A percentile compares a stretch with the other conserved stretches of the same genome.
These are phyloP conservation scores for Aphelenchoides fujianensis DNA, from an alignment of 1,140 invertebrate species.

Conservation along the genomic window DNA sequence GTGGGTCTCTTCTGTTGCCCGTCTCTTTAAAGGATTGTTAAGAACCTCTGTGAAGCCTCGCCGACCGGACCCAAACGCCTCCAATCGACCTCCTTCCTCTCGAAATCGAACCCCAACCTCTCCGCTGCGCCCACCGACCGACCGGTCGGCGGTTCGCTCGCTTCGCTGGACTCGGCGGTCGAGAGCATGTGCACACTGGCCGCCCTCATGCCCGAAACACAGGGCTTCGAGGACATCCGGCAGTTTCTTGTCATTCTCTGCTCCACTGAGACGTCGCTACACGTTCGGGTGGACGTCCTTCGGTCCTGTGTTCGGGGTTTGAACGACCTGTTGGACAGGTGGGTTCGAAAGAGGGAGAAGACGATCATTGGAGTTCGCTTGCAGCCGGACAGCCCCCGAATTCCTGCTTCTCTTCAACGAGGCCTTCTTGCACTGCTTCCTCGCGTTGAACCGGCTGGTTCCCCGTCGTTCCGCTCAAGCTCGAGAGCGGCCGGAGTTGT, in stretches of 20 bases:
- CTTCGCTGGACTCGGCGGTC: not conserved
- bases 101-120: no score
- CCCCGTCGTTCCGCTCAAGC: conserved; percentile 27
- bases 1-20: no score
- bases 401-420: conserved; percentile 32
- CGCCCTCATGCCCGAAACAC: not conserved
- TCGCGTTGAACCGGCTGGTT: conserved; percentile 28
- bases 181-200: not conserved
- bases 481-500: conserved; percentile 28
- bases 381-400: not conserved
- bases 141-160: no score
- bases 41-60: no score
- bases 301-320: conserved; percentile 1
- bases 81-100: no score
- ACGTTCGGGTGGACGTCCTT: not conserved
- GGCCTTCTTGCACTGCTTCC: conserved; percentile 39
- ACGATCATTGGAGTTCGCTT: not conserved
- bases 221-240: conserved; percentile 9
- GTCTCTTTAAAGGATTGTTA: no score
- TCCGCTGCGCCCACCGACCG: not conserved
- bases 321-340: not conserved
- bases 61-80: no score
- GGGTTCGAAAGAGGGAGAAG: not conserved
- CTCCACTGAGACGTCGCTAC: not conserved
- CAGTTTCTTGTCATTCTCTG: conserved; percentile 14